Evolutionary conservation across 2,888 invertebrate genomes (phyloP).

Genomic region (Antheraea yamamai): DNA sequence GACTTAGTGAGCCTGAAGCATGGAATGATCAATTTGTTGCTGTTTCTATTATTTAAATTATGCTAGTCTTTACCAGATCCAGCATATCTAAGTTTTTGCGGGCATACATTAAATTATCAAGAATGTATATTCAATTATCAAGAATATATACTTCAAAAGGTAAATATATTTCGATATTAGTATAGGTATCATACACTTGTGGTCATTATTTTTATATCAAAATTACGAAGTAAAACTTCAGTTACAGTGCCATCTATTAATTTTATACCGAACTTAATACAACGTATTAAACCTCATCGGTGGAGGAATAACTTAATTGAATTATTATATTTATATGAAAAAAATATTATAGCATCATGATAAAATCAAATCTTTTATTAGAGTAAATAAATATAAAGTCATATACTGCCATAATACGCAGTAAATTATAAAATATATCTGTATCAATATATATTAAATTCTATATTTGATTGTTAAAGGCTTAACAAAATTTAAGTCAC

Average conservation of each 20-base stretch:
- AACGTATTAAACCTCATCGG: background rate
- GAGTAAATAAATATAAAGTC: background rate
- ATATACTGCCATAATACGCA: background rate
- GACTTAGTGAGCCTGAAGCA: no score
- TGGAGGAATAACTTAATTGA: background rate
- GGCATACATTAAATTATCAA: no score
- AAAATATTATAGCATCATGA: background rate
- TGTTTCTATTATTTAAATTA: no score
- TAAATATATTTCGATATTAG: background rate
- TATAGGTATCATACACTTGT: background rate
- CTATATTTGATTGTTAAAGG: background rate
- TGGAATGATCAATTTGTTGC: no score
- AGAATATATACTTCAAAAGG: background rate
- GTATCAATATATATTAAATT: background rate
- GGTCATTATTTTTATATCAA: background rate
- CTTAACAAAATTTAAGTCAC: background rate
- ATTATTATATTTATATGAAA: background rate
- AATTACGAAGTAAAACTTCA: background rate
- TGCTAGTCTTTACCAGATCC: no score
- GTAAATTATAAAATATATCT: background rate
- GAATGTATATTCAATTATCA: no score
- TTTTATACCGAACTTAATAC: slow-evolving; percentile 32
- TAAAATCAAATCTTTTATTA: background rate
- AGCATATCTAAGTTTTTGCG: no score
- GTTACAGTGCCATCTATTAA: slow-evolving; percentile 35